Percentiles rank a stretch among this genome's conserved stretches.
phyloP scores from a whole-genome alignment of 2,888 invertebrate species.

The Hydropsyche betteni region DNA sequence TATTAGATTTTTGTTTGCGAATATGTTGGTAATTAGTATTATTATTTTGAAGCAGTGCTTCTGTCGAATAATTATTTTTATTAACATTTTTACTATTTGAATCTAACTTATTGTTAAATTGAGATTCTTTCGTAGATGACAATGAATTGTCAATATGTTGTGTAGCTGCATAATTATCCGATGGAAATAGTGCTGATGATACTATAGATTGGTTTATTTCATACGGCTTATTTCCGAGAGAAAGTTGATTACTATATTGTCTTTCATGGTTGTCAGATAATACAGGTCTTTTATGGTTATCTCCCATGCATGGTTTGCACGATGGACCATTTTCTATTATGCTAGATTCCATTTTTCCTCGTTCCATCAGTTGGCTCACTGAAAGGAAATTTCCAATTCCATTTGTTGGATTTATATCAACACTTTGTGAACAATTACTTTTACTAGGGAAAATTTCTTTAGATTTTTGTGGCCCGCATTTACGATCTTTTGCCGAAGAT shows the following conservation, averaged over 20 bases:
- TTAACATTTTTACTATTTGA: conserved; percentile 33
- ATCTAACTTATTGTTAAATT: conserved; percentile 14
- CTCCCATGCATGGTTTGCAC: conserved; percentile 26
- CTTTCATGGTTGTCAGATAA: conserved; percentile 33
- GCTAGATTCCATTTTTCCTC: conserved; percentile 59
- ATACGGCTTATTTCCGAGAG: conserved; percentile 27
- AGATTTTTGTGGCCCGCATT: conserved; percentile 38
- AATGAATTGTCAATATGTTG: conserved; percentile 22
- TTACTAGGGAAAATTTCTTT: conserved; percentile 42
- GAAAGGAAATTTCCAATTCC: conserved; percentile 66
- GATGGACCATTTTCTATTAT: conserved; percentile 22
- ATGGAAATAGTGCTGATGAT: conserved; percentile 36
- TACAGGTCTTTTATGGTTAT: conserved; percentile 39
- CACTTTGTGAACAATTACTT: conserved; percentile 51
- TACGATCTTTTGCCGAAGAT: conserved; percentile 42
- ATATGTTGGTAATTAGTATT: conserved; percentile 42
- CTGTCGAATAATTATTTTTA: conserved; percentile 50
- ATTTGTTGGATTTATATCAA: conserved; percentile 52
- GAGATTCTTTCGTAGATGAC: conserved; percentile 22
- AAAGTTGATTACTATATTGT: conserved; percentile 24
- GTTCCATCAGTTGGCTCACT: conserved; percentile 70
- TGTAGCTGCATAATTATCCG: conserved; percentile 11
- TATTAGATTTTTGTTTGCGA: conserved; percentile 36
- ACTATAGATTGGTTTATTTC: conserved; percentile 30
- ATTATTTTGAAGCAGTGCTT: conserved; percentile 48